Base-by-base conservation (phyloP, 2,113 vertebrate genomes). In the Rhinopithecus roxellana region DNA sequence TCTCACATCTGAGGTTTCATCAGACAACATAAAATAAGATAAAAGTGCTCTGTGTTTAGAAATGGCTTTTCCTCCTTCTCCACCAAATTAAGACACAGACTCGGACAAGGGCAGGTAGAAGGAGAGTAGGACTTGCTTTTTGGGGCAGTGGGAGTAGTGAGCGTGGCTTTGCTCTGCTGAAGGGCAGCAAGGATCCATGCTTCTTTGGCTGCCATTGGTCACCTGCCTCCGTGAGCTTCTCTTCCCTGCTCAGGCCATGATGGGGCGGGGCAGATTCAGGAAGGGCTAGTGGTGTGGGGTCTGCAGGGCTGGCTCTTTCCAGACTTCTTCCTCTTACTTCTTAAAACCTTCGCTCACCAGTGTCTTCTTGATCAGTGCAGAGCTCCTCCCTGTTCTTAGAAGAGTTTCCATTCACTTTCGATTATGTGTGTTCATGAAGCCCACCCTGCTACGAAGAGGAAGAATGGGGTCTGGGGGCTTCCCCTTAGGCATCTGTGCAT, bases 241-340 rank as follows among this genome's bases (percentile, higher is more conserved):
- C 8, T 18, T 52, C n/a, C n/a, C 27, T 17, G 27, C 61, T 35
- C 6, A 57, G 80, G 35, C n/a, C 7, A 1, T 0, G 3, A 8
- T 9, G 30, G 12, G 8, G 4, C 1, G 22, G 30, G n/a, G 5
- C 13, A 0, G 43, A 2, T 70, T 0, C 0, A 14, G n/a, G n/a
- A 11, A 8, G 8, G 40, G 38, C n/a, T 6, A 16, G 2, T 5
- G 16, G 13, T 11, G 13, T 11, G 22, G 40, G 38, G 50, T 20
- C 69, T 8, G 11, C 16, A 22, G 22, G 27, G 17, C 38, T 0
- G 0, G 32, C 18, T n/a, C 8, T 82, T n/a, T 59, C 52, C 45
- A 50, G 72, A 50, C 30, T n/a, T 38, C 38, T 87, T 27, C 50
- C 57, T 70, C 69, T 67, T 20, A 5, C 50, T 40, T 30, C 35